A percentile compares a stretch with the other conserved stretches of the same genome.
These are phyloP conservation scores for Recurvirostra avosetta DNA, from an alignment of 2,113 vertebrate species.

Conservation along the genomic window DNA sequence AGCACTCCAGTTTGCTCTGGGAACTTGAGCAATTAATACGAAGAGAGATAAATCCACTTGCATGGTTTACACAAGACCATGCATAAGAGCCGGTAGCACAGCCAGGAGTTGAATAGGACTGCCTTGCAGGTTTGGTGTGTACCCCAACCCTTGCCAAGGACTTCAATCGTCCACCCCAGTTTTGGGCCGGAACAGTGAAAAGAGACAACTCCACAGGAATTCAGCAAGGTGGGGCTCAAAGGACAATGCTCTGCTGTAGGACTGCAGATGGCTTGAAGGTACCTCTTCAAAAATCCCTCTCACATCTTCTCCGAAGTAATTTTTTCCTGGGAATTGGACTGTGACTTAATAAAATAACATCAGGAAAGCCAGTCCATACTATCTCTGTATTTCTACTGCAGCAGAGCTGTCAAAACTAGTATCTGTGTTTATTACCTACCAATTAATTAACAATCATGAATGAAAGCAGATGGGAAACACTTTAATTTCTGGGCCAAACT, in stretches of 20 bases:
- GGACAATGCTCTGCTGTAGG: accelerated
- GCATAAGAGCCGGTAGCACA: not conserved
- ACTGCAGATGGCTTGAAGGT: not conserved
- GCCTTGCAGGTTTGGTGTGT: not conserved
- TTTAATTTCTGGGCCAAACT: not conserved
- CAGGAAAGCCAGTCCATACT: not conserved
- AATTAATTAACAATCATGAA: slow-evolving; percentile 21
- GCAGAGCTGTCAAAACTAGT: not conserved
- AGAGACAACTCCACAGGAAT: not conserved
- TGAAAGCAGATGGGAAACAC: not conserved
- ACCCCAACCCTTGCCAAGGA: not conserved
- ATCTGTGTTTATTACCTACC: not conserved
- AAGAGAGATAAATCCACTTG: accelerated
- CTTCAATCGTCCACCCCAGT: not conserved
- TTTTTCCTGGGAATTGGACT: not conserved
- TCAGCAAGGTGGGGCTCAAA: not conserved
- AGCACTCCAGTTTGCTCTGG: accelerated
- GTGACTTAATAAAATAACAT: not conserved
- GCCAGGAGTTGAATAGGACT: accelerated
- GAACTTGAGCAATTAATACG: not conserved
- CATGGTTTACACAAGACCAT: accelerated
- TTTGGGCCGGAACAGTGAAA: not conserved
- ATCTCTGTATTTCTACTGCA: not conserved
- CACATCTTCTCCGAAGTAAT: not conserved
- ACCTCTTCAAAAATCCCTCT: not conserved